Conservation (phyloP, 2,797 vertebrate species). For the Corythornis leucogaster region DNA sequence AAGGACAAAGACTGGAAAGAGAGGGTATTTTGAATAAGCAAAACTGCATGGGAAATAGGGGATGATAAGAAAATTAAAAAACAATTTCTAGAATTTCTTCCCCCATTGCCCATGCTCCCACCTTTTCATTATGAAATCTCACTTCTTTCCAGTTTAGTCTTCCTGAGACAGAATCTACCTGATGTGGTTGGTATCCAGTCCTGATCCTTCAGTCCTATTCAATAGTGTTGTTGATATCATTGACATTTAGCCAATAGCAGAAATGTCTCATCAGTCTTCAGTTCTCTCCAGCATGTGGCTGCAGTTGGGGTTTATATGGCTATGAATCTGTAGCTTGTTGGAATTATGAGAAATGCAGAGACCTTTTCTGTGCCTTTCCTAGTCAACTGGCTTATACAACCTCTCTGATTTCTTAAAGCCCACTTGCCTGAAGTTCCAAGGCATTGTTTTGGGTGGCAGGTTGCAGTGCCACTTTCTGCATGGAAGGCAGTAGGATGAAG, state of each 20-base stretch:
- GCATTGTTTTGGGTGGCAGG: not conserved
- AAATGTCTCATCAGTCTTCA: not conserved
- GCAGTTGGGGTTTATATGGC: not conserved
- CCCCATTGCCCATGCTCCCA: not conserved
- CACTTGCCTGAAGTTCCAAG: not conserved
- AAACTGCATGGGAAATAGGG: not conserved
- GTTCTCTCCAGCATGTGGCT: not conserved
- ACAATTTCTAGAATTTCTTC: not conserved
- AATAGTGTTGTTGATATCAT: fast-evolving
- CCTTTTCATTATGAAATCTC: not conserved
- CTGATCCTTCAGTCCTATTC: not conserved
- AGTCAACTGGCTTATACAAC: not conserved
- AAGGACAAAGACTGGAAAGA: not conserved
- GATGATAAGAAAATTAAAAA: not conserved
- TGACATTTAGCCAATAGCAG: fast-evolving
- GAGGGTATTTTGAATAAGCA: not conserved
- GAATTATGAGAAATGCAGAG: not conserved
- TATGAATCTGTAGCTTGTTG: not conserved
- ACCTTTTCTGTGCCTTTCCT: not conserved
- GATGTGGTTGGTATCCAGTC: not conserved
- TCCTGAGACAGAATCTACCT: not conserved
- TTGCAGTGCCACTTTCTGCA: not conserved
- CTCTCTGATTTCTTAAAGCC: not conserved
- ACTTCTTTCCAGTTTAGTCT: not conserved
- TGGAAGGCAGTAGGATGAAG: not conserved